Percentiles rank a stretch among this genome's conserved stretches.
These are phyloP conservation scores for Ptilonorhynchus violaceus DNA, from an alignment of 2,113 vertebrate genomes.

Conservation along the genomic window DNA sequence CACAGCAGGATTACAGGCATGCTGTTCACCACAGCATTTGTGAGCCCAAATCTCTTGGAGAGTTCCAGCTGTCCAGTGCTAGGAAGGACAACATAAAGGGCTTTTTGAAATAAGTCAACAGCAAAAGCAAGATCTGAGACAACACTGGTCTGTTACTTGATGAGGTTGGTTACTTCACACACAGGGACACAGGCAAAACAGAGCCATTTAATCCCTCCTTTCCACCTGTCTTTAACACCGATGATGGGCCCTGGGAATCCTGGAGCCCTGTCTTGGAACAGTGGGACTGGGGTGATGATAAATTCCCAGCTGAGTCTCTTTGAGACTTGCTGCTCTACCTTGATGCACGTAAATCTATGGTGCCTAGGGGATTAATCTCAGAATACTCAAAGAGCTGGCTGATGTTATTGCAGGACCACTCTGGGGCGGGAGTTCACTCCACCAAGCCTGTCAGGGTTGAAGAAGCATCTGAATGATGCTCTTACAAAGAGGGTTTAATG, in stretches of 20 bases:
- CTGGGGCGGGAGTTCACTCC: neutral
- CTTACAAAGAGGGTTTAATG: neutral
- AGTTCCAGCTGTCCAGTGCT: accelerated
- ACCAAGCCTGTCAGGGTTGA: neutral
- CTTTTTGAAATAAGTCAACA: neutral
- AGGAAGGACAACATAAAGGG: neutral
- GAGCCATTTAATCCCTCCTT: neutral
- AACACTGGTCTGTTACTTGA: neutral
- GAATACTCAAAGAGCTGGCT: neutral
- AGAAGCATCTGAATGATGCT: neutral
- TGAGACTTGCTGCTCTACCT: neutral
- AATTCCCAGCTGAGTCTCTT: neutral
- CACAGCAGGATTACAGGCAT: neutral
- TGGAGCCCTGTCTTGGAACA: neutral
- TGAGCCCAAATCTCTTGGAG: neutral
- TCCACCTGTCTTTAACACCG: accelerated
- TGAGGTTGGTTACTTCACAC: too few species aligned
- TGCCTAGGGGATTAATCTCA: neutral
- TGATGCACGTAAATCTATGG: accelerated
- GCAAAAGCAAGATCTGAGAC: neutral
- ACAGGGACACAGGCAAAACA: neutral
- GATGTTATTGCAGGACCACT: accelerated
- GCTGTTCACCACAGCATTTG: neutral
- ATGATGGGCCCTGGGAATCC: neutral
- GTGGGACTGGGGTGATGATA: neutral